phyloP scores from a whole-genome alignment of 2,113 vertebrate species.

The Oreotrochilus melanogaster region DNA sequence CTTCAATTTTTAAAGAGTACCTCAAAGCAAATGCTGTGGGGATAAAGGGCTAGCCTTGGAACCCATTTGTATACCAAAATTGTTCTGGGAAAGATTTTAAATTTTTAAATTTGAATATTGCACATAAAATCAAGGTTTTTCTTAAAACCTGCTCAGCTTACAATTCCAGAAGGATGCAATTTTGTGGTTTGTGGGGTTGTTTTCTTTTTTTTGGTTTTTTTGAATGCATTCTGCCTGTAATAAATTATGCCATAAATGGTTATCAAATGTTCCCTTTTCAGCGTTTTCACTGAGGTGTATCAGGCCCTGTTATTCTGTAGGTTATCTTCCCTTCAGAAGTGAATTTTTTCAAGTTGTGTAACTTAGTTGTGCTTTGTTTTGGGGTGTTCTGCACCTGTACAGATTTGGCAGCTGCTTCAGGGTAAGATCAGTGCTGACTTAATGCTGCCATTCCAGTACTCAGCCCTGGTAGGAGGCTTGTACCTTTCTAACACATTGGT shows the following conservation, averaged over 20 bases:
- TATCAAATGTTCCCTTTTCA: slow-evolving; percentile 60
- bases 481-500: slow-evolving; percentile 15
- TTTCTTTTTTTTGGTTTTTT: not conserved
- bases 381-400: slow-evolving; percentile 39
- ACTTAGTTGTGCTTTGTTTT: slow-evolving; percentile 41
- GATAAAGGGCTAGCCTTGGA: slow-evolving; percentile 62
- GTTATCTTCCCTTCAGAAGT: slow-evolving; percentile 8
- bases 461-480: slow-evolving; percentile 5
- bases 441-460: slow-evolving; percentile 9
- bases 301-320: slow-evolving; percentile 13
- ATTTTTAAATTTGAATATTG: slow-evolving; percentile 72
- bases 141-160: slow-evolving; percentile 39
- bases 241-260: slow-evolving; percentile 45
- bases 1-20: slow-evolving; percentile 66
- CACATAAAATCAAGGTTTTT: slow-evolving; percentile 64
- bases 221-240: slow-evolving; percentile 36
- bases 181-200: not conserved
- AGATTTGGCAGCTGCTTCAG: slow-evolving; percentile 40
- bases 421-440: not conserved
- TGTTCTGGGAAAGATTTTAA: slow-evolving; percentile 34
- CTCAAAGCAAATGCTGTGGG: slow-evolving; percentile 51
- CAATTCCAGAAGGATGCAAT: not conserved
- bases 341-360: not conserved
- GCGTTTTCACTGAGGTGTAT: slow-evolving; percentile 43
- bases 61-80: slow-evolving; percentile 54